Percentiles rank a stretch among this genome's conserved stretches.
Conservation (phyloP, 2,113 vertebrate genomes). For the Aspiorhynchus laticeps region DNA sequence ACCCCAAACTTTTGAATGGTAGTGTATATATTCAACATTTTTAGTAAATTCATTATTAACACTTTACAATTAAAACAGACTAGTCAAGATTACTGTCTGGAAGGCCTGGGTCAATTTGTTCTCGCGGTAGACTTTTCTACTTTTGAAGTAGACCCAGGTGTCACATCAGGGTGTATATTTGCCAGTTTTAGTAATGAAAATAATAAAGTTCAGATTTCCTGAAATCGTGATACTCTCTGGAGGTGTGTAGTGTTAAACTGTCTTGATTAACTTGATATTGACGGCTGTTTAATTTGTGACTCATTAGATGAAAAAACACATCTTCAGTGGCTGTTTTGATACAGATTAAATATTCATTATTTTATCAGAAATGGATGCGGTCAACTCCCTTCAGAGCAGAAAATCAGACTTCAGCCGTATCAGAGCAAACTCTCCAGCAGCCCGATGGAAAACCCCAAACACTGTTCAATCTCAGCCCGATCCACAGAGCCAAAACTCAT, state of each 20-base stretch:
- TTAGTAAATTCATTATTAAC: too few relatives aligned
- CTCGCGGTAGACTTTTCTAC: not conserved
- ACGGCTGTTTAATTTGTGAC: not conserved
- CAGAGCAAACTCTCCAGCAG: not conserved
- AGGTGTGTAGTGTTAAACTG: not conserved
- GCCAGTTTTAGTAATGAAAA: not conserved
- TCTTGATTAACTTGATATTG: not conserved
- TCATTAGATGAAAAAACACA: slow-evolving; percentile 33
- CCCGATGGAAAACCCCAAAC: slow-evolving; percentile 6
- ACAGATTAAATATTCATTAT: not conserved
- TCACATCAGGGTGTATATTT: not conserved
- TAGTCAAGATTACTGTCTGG: not conserved
- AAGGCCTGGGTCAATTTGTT: not conserved
- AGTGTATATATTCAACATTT: too few relatives aligned
- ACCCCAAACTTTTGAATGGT: too few relatives aligned
- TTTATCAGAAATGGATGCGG: not conserved
- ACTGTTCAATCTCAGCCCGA: slow-evolving; percentile 23
- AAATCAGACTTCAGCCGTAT: not conserved
- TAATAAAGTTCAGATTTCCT: not conserved
- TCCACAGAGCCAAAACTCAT: slow-evolving; percentile 3
- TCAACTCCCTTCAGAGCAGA: not conserved
- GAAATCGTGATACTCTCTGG: not conserved
- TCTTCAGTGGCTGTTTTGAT: not conserved
- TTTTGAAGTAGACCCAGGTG: not conserved
- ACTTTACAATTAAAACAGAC: not conserved